A percentile compares a stretch with the other conserved stretches of the same genome.
phyloP scores from a whole-genome alignment of 2,888 invertebrate species.

The Rhamnusium bicolor region DNA sequence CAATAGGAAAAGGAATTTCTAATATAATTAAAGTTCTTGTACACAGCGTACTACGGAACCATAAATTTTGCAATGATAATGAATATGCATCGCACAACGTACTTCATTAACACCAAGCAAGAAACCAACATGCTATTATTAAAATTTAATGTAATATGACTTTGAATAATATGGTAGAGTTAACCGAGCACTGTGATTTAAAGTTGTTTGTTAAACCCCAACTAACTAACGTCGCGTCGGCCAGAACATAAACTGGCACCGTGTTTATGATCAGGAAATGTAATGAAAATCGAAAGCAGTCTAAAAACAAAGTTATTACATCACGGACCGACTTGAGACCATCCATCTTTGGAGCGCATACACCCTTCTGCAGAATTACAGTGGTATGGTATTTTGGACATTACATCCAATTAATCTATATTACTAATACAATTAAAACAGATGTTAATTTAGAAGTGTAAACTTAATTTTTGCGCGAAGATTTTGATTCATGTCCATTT shows the following conservation, averaged over 20 bases:
- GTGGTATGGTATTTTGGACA: neutral
- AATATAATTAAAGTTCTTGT: neutral
- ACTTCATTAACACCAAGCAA: constrained; percentile 40
- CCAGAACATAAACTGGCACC: constrained; percentile 5
- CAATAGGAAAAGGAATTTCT: neutral
- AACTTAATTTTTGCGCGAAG: too few species aligned
- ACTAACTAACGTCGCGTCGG: neutral
- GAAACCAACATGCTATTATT: constrained; percentile 45
- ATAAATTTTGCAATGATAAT: constrained; percentile 37
- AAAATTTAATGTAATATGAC: constrained; percentile 42
- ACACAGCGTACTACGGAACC: neutral
- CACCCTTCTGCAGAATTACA: neutral
- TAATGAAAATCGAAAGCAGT: constrained; percentile 26
- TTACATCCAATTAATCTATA: too few species aligned
- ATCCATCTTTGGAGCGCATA: constrained; percentile 18
- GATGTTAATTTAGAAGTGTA: too few species aligned
- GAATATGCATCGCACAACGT: constrained; percentile 37
- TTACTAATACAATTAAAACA: too few species aligned
- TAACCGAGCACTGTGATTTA: constrained; percentile 31
- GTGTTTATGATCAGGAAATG: constrained; percentile 7
- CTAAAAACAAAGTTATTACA: constrained; percentile 11
- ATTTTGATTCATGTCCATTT: too few species aligned
- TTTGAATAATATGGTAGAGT: constrained; percentile 38
- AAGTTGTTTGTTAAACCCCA: constrained; percentile 14
- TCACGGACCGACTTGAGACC: constrained; percentile 6